Percentiles rank a stretch among this genome's conserved stretches.
Evolutionary conservation across 2,888 invertebrate species (phyloP).

Genomic region (Drosophila conformis): DNA sequence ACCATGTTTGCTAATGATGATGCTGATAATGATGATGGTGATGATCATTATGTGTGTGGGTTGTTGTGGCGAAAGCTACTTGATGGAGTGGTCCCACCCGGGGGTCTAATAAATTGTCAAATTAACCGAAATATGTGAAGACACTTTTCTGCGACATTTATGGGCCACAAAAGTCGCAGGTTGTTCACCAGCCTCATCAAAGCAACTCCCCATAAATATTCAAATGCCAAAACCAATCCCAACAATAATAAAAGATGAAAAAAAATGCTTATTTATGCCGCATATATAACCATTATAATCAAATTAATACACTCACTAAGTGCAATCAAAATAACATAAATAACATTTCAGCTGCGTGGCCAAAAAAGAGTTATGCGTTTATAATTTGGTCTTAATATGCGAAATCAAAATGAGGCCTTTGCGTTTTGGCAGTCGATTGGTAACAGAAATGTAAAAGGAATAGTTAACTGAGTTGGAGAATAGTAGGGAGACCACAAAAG

Average conservation of each 20-base stretch:
- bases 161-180: constrained; percentile 44
- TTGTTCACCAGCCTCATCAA: constrained; percentile 21
- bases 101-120: constrained; percentile 54
- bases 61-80: constrained; percentile 35
- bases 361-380: constrained; percentile 65
- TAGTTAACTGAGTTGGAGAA: neutral
- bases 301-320: constrained; percentile 78
- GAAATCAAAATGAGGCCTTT: constrained; percentile 3
- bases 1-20: constrained; percentile 4
- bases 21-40: constrained; percentile 15
- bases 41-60: constrained; percentile 47
- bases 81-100: constrained; percentile 12
- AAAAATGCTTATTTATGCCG: constrained; percentile 65
- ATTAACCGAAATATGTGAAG: constrained; percentile 42
- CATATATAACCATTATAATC: constrained; percentile 77
- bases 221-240: constrained; percentile 43
- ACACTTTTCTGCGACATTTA: constrained; percentile 67
- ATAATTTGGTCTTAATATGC: constrained; percentile 53
- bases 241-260: constrained; percentile 19
- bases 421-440: constrained; percentile 3
- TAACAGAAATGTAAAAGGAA: neutral
- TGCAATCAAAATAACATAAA: constrained; percentile 76
- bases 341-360: constrained; percentile 48
- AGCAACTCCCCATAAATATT: constrained; percentile 56
- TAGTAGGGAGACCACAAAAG: neutral